phyloP scores from a whole-genome alignment of 1,140 invertebrate species.

The Schmidtea mediterranea region DNA sequence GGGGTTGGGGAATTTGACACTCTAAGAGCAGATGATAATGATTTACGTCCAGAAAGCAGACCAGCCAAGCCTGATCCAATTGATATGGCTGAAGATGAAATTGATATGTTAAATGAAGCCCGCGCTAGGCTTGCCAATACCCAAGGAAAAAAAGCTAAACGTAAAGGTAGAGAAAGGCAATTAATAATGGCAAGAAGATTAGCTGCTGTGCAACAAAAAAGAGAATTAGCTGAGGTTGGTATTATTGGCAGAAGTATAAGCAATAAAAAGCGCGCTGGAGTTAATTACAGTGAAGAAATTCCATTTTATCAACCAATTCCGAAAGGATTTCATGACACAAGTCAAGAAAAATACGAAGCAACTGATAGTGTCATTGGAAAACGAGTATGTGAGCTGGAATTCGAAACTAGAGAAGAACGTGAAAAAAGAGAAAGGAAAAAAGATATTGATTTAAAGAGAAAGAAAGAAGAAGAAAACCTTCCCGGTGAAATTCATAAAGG shows the following conservation, averaged over 20 bases:
- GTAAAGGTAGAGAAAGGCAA: slow-evolving; percentile 93
- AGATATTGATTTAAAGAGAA: slow-evolving; percentile 45
- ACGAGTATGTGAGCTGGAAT: not conserved
- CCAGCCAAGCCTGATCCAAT: slow-evolving; percentile 95
- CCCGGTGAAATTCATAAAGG: slow-evolving; percentile 45
- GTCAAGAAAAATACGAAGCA: slow-evolving; percentile 10
- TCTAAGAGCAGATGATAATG: slow-evolving; percentile 89
- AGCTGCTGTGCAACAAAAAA: slow-evolving; percentile 73
- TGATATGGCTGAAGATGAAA: slow-evolving; percentile 97
- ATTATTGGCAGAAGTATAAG: slow-evolving; percentile 34
- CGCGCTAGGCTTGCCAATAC: slow-evolving; percentile 88
- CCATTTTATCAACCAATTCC: slow-evolving; percentile 81
- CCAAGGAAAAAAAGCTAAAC: slow-evolving; percentile 93
- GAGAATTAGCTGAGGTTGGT: slow-evolving; percentile 86
- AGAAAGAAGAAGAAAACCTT: slow-evolving; percentile 79
- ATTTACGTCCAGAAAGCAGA: slow-evolving; percentile 97
- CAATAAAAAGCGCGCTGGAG: slow-evolving; percentile 49
- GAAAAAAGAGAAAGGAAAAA: slow-evolving; percentile 42
- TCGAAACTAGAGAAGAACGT: slow-evolving; percentile 30
- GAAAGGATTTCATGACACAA: slow-evolving; percentile 27
- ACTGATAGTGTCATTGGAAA: not conserved
- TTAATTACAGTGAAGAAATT: slow-evolving; percentile 92
- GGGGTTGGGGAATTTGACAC: slow-evolving; percentile 50
- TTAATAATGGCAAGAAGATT: slow-evolving; percentile 79
- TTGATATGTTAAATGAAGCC: slow-evolving; percentile 97